Base-by-base conservation (phyloP, 2,113 vertebrate genomes). In the Polypterus bichir region DNA sequence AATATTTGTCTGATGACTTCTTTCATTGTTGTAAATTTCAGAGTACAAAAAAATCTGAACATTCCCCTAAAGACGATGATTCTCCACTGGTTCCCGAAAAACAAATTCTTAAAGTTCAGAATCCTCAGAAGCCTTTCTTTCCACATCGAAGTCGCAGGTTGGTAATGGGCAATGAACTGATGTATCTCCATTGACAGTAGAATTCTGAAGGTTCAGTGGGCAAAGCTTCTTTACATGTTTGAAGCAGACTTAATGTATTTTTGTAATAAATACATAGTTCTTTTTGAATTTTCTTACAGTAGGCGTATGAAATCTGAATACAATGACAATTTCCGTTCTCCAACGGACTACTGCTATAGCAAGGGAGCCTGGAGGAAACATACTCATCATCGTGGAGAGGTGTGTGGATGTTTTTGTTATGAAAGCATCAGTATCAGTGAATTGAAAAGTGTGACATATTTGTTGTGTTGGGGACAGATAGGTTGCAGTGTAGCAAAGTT, bases 221-320 rank as follows among this genome's bases (percentile, higher is more conserved):
- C 27, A 27, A 27, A 27, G 27, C 27, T 27, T 27, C 27, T 27
- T 27, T 27, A 27, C 27, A 27, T 27, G 27, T 27, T 27, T 27
- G 27, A 27, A 27, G 27, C 27, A 27, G 27, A 27, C 27, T 27
- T 27, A 27, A 27, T 27, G 27, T 27, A 27, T 27, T 27, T 27
- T 27, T 27, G 27, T 27, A 27, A 27, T 27, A 27, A 27, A 27
- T 27, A 27, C 27, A 27, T 27, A 27, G 27, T 27, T 27, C 27
- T 27, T 27, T 27, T 2, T 27, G 27, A 27, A 27, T 27, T 27
- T 27, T 9, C 44, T 1, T 77, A 69, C 74, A 8, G 54, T 76
- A 92, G 90, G 75, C 89, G 82, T 65, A 69, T 82, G 70, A 92
- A 85, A 69, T 87, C 89, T 58, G 91, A 93, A 73, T 93, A 93